A percentile compares a stretch with the other conserved stretches of the same genome.
Conservation (phyloP, 1,140 invertebrate species). For the Penaeus japonicus region DNA sequence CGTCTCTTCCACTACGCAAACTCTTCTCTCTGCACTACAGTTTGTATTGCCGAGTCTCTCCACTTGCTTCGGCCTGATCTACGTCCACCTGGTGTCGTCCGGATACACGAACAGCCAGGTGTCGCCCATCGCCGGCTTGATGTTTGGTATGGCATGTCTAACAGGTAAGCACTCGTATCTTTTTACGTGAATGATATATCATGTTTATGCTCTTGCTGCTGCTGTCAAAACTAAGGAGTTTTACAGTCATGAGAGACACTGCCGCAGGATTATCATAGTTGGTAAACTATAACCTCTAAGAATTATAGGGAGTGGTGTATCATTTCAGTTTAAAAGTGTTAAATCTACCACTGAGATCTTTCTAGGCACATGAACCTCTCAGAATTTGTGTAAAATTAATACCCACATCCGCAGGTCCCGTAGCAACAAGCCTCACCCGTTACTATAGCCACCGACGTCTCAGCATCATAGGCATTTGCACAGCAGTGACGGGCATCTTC, state of each 20-base stretch:
- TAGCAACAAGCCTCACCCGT: slow-evolving; percentile 11
- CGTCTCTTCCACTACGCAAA: no score
- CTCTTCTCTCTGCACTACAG: neutral
- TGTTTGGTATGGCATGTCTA: neutral
- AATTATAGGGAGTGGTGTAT: no score
- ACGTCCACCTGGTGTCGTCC: slow-evolving; percentile 11
- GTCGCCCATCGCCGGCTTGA: slow-evolving; percentile 3
- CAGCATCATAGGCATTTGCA: neutral
- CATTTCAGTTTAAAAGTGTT: no score
- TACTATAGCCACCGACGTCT: slow-evolving; percentile 30
- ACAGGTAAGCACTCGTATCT: neutral
- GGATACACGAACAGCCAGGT: slow-evolving; percentile 39
- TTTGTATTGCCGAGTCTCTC: neutral
- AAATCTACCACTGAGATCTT: no score
- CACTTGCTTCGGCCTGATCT: slow-evolving; percentile 10
- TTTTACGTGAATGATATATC: no score
- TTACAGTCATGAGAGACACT: no score
- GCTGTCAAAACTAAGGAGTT: no score
- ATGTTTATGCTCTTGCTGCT: no score
- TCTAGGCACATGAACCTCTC: no score
- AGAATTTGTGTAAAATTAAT: no score
- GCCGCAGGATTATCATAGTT: no score
- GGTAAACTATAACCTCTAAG: no score
- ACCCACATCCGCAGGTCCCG: neutral
- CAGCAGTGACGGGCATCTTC: neutral